phyloP scores from a whole-genome alignment of 2,797 vertebrate genomes.

The Phoxinus dragarum region DNA sequence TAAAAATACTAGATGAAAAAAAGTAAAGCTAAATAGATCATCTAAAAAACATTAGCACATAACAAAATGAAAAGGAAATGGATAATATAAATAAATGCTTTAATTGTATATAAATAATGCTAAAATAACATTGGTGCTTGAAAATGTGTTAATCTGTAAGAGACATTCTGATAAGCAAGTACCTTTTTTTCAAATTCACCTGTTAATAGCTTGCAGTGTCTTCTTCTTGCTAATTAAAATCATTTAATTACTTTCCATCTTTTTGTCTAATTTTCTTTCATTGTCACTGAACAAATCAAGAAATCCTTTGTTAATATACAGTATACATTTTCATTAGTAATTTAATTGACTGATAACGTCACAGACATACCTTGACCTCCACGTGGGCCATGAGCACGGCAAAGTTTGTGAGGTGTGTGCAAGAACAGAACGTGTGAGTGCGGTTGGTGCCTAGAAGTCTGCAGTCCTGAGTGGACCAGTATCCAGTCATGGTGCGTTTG shows the following conservation, averaged over 20 bases:
- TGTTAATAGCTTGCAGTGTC: too few species aligned
- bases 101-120: too few species aligned
- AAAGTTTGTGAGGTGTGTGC: conserved; percentile 98
- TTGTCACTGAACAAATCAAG: not conserved
- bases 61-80: not conserved
- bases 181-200: not conserved
- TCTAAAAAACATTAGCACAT: not conserved
- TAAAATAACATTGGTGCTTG: not conserved
- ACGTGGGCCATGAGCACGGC: conserved; percentile 97
- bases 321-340: not conserved
- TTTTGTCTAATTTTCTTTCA: not conserved
- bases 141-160: not conserved
- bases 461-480: conserved; percentile 98
- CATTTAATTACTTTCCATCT: too few species aligned
- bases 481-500: conserved; percentile 94
- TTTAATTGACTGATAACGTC: not conserved
- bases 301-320: not conserved
- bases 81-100: too few species aligned
- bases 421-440: conserved; percentile 96
- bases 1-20: too few species aligned
- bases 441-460: conserved; percentile 92
- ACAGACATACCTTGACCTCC: conserved; percentile 89
- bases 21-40: not conserved
- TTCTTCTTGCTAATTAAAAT: too few species aligned
- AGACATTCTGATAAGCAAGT: not conserved